Base-by-base conservation (phyloP, 1,140 invertebrate species). In the Manduca sexta region DNA sequence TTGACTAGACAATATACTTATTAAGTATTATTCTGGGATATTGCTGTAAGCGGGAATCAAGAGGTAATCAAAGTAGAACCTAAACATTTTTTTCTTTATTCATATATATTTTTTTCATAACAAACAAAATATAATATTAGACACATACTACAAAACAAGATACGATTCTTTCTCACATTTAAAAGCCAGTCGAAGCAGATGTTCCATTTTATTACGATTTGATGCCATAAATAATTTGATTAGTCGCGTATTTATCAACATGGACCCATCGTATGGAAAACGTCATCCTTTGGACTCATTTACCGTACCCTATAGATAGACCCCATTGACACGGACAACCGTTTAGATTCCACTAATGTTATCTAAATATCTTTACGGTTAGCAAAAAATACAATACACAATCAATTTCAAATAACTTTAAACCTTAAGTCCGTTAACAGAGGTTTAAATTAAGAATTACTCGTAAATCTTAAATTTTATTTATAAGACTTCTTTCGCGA, bases 181-280 rank as follows among this genome's bases (percentile, higher is more conserved):
- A 35, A 4, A 35, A 14, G n/a, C 33, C 33, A 26, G 21, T 26
- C 33, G 2, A 5, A 35, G 64, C 77, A 81, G 74, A 69, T 84
- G 80, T 64, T 52, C 52, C 34, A 26, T 73, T 76, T 79, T 78
- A 79, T 84, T 66, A 69, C 65, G 61, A 74, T 81, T 78, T 78
- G 74, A 78, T 77, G 63, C 81, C 79, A 81, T 85, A 83, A 82
- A 83, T 83, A 85, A 85, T 85, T 83, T 78, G 81, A 84, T 84
- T 84, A 84, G 81, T 77, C 70, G 49, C 79, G 71, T 83, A 83
- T 83, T 80, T 83, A 84, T 84, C 81, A 83, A 77, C 70, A 70
- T 63, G 65, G 67, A 70, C 72, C 64, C 68, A 78, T 82, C 71
- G 45, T 48, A 65, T 62, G 74, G 69, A 74, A 76, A 80, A 83